Percentiles rank a stretch among this genome's conserved stretches.
Evolutionary conservation across 2,113 vertebrate species (phyloP).

Genomic region (Poecilia latipinna): DNA sequence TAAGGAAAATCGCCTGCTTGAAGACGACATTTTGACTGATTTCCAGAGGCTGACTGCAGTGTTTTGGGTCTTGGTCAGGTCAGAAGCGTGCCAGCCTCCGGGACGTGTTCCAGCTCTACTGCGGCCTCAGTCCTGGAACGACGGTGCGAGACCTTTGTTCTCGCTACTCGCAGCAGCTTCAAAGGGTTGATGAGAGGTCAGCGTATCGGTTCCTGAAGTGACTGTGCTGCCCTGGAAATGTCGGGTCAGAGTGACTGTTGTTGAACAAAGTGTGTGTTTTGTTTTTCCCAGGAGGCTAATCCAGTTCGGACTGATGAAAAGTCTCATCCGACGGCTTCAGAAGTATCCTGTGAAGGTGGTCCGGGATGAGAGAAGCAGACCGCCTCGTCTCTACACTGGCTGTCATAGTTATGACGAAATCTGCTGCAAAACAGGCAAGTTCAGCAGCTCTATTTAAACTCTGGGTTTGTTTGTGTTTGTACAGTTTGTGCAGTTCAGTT

Average conservation of each 20-base stretch:
- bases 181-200: conserved; percentile 93
- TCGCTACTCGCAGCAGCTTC: conserved; percentile 93
- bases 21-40: background rate
- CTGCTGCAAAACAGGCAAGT: conserved; percentile 95
- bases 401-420: conserved; percentile 98
- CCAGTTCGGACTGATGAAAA: conserved; percentile 97
- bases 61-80: conserved; percentile 73
- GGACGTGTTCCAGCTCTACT: conserved; percentile 85
- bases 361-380: conserved; percentile 88
- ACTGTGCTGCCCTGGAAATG: background rate
- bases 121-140: conserved; percentile 81
- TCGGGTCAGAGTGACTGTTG: conserved; percentile 2
- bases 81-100: conserved; percentile 91
- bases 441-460: background rate
- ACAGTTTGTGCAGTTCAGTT: background rate
- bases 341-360: conserved; percentile 93
- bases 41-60: background rate
- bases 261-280: background rate
- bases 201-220: conserved; percentile 34
- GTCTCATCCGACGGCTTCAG: conserved; percentile 93
- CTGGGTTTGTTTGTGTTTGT: background rate
- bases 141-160: conserved; percentile 82
- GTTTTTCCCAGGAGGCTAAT: conserved; percentile 86
- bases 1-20: conserved; percentile 49
- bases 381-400: conserved; percentile 91